A percentile compares a stretch with the other conserved stretches of the same genome.
phyloP scores from a whole-genome alignment of 2,888 invertebrate species.

The Campaea margaritaria region DNA sequence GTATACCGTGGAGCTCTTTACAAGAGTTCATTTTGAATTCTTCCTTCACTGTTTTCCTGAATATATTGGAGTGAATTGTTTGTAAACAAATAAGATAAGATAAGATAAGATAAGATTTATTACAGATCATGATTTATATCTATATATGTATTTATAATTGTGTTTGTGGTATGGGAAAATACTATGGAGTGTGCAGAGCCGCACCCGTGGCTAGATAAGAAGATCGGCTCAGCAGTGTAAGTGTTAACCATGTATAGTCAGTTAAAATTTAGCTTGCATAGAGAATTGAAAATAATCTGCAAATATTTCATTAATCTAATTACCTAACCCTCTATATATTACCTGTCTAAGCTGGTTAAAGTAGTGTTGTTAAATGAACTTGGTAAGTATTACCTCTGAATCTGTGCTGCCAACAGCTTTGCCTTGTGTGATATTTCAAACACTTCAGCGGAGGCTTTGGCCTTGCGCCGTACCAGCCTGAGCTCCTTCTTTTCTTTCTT shows the following conservation, averaged over 20 bases:
- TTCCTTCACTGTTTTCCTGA: slow-evolving; percentile 81
- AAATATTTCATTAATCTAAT: no score
- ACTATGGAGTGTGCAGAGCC: no score
- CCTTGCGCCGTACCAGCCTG: slow-evolving; percentile 87
- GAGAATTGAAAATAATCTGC: no score
- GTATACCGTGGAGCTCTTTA: slow-evolving; percentile 86
- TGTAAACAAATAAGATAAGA: background rate
- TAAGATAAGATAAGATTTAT: no score
- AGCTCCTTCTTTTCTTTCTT: slow-evolving; percentile 91
- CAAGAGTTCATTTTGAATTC: slow-evolving; percentile 85
- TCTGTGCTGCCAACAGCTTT: slow-evolving; percentile 74
- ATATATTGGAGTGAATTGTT: slow-evolving; percentile 29
- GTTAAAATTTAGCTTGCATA: no score
- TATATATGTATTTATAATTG: no score
- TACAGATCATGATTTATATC: no score
- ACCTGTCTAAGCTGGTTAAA: background rate
- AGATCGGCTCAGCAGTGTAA: no score
- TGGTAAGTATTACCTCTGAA: slow-evolving; percentile 78
- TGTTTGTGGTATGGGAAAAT: no score
- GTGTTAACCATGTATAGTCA: no score
- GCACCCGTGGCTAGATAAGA: no score
- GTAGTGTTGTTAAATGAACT: background rate
- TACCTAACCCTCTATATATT: background rate
- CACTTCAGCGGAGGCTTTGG: slow-evolving; percentile 78
- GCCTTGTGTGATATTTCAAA: slow-evolving; percentile 80